phyloP scores from a whole-genome alignment of 2,797 vertebrate genomes.

The Chelon labrosus region DNA sequence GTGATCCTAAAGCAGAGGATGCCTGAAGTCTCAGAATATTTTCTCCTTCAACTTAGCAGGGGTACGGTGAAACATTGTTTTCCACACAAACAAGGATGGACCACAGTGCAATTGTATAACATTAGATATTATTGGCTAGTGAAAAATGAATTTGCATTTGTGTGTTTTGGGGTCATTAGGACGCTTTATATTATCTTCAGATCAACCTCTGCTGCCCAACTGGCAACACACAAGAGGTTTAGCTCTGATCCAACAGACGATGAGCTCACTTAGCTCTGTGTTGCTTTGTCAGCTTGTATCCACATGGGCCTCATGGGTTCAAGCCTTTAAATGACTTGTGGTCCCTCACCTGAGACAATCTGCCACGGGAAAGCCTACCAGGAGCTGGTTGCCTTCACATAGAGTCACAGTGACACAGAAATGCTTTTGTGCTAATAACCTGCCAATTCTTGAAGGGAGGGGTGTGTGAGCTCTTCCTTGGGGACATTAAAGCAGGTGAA shows the following conservation, averaged over 20 bases:
- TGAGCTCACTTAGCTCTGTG: conserved; percentile 11
- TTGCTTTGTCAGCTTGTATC: conserved; percentile 1
- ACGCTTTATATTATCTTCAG: too few species aligned
- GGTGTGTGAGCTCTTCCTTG: neutral
- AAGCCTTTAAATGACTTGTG: conserved; percentile 12
- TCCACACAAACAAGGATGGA: neutral
- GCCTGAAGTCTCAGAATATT: neutral
- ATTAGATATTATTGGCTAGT: conserved; percentile 11
- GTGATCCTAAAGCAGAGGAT: neutral
- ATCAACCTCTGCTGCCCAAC: neutral
- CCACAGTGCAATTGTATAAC: conserved; percentile 10
- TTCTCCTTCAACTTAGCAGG: neutral
- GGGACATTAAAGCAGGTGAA: neutral
- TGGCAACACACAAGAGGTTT: neutral
- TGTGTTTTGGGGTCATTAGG: neutral
- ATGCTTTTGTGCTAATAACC: neutral
- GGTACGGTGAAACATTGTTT: neutral
- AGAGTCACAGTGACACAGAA: conserved; percentile 2
- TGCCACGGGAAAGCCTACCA: neutral
- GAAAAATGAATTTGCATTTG: neutral
- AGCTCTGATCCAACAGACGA: conserved; percentile 13
- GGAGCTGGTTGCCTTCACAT: neutral
- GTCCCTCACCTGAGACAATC: neutral
- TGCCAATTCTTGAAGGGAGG: neutral
- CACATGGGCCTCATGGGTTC: neutral